These are phyloP conservation scores for Gymnorhina tibicen DNA, from an alignment of 2,113 vertebrate species.

Conservation along the genomic window DNA sequence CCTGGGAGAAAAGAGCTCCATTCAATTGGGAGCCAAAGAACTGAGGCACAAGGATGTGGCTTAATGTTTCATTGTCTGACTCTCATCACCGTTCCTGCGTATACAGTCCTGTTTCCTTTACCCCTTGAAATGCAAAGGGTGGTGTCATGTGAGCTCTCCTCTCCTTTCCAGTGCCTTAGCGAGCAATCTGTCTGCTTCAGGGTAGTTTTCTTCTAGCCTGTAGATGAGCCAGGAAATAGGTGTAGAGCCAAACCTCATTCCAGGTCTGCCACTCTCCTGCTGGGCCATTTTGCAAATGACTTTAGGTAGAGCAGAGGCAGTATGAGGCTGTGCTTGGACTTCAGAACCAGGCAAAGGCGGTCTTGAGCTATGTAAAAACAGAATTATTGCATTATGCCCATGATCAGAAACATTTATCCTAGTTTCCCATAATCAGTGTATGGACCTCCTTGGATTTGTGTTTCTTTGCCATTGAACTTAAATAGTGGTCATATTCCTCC, in stretches of 20 bases:
- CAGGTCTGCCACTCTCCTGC: not conserved
- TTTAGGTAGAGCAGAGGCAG: not conserved
- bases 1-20: not conserved
- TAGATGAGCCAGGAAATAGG: not conserved
- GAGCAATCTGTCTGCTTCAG: not conserved
- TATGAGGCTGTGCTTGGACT: not conserved
- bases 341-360: not conserved
- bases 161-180: not conserved
- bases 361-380: not conserved
- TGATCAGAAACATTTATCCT: not conserved
- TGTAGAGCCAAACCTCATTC: not conserved
- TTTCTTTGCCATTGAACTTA: not conserved
- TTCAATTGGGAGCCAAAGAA: not conserved
- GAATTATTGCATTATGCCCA: not conserved
- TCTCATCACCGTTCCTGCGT: not conserved
- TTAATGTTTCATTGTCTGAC: not conserved
- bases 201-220: not conserved
- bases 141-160: not conserved
- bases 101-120: not conserved
- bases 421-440: not conserved
- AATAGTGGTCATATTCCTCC: not conserved
- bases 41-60: not conserved
- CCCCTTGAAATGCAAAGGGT: not conserved
- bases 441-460: not conserved
- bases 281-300: not conserved